phyloP scores from a whole-genome alignment of 2,113 vertebrate species.

The Synchiropus splendidus region DNA sequence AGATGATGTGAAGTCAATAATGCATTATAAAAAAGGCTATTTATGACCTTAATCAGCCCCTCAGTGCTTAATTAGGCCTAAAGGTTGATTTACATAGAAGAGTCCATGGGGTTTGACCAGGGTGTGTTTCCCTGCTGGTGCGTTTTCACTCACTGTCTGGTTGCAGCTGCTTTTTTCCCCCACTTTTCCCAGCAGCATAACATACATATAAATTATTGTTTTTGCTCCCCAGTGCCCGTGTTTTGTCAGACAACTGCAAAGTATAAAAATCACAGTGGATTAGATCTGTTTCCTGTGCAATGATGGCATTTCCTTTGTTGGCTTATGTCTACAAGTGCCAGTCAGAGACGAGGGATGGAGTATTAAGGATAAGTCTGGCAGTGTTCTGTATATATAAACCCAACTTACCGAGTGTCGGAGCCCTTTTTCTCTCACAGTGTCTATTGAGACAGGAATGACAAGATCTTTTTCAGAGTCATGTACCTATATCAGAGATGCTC shows the following conservation, averaged over 20 bases:
- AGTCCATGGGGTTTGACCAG: conserved; percentile 49
- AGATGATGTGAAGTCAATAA: conserved; percentile 67
- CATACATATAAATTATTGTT: no score
- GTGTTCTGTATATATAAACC: conserved; percentile 34
- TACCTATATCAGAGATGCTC: conserved; percentile 79
- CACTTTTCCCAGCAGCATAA: not conserved
- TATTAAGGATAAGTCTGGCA: conserved; percentile 16
- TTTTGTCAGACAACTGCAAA: conserved; percentile 11
- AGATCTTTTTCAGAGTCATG: conserved; percentile 60
- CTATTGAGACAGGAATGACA: conserved; percentile 55
- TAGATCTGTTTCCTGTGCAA: conserved; percentile 13
- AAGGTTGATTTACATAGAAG: conserved; percentile 65
- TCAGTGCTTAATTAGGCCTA: conserved; percentile 69
- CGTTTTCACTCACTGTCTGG: conserved; percentile 4
- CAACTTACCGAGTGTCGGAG: conserved; percentile 25
- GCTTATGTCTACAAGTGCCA: conserved; percentile 15
- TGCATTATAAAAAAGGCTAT: conserved; percentile 63
- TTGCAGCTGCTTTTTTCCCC: not conserved
- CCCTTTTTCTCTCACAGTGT: conserved; percentile 22
- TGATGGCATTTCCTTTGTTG: conserved; percentile 25
- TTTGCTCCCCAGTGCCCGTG: no score
- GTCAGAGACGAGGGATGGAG: conserved; percentile 8
- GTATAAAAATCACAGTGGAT: conserved; percentile 13
- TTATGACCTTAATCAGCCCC: conserved; percentile 65
- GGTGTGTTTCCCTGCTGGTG: conserved; percentile 28